Evolutionary conservation across 2,113 vertebrate genomes (phyloP).

Genomic region (Scopus umbretta): DNA sequence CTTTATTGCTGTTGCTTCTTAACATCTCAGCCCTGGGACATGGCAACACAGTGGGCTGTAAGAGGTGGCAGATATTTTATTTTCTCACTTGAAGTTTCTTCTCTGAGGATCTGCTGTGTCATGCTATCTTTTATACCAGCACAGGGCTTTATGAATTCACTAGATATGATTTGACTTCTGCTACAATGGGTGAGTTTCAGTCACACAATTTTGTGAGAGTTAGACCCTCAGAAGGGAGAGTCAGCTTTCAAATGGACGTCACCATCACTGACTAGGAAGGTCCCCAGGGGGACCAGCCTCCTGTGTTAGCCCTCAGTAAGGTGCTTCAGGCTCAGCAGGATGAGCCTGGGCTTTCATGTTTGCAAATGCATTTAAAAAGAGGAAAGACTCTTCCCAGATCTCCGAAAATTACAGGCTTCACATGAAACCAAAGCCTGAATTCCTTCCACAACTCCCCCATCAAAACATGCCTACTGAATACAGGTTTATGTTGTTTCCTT

Average conservation of each 20-base stretch:
- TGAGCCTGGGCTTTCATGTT: neutral
- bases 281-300: neutral
- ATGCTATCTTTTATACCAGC: neutral
- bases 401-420: neutral
- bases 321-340: neutral
- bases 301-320: neutral
- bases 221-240: neutral
- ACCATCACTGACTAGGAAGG: neutral
- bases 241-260: neutral
- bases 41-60: neutral
- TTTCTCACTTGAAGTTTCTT: neutral
- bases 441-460: neutral
- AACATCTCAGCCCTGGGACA: neutral
- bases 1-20: neutral
- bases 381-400: neutral
- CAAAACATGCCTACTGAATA: neutral
- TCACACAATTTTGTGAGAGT: neutral
- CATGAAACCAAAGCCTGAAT: neutral
- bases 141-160: neutral
- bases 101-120: neutral
- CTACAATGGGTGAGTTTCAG: neutral
- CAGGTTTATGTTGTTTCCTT: neutral
- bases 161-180: neutral
- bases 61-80: neutral
- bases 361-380: neutral